Conservation (phyloP, 1,140 invertebrate species). For the Leptinotarsa defecta region DNA sequence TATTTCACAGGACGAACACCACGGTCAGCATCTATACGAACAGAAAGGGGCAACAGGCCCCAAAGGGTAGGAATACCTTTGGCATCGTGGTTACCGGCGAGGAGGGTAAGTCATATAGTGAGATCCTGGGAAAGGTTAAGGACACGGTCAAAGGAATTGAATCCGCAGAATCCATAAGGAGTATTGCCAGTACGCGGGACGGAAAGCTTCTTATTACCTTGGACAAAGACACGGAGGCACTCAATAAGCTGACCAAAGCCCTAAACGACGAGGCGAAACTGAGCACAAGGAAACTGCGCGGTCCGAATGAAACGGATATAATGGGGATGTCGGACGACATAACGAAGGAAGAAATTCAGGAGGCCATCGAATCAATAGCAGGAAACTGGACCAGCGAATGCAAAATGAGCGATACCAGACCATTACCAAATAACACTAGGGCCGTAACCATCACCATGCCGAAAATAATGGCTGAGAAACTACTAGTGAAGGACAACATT, state of each 20-base stretch:
- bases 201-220: neutral
- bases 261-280: neutral
- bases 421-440: neutral
- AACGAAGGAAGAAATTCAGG: neutral
- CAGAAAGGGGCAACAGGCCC: too few species aligned
- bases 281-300: neutral
- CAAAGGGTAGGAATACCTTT: too few species aligned
- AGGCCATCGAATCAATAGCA: neutral
- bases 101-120: neutral
- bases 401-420: neutral
- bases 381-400: neutral
- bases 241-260: neutral
- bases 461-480: neutral
- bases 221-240: neutral
- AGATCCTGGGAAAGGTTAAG: neutral
- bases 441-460: neutral
- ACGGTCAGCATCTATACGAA: too few species aligned
- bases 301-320: neutral
- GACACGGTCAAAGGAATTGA: neutral
- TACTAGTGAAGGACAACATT: too few species aligned
- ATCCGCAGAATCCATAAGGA: neutral
- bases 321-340: neutral
- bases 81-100: too few species aligned
- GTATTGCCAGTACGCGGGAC: neutral
- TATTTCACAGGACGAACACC: neutral